These are phyloP conservation scores for Luehdorfia chinensis DNA, from an alignment of 1,140 invertebrate species.

Conservation along the genomic window DNA sequence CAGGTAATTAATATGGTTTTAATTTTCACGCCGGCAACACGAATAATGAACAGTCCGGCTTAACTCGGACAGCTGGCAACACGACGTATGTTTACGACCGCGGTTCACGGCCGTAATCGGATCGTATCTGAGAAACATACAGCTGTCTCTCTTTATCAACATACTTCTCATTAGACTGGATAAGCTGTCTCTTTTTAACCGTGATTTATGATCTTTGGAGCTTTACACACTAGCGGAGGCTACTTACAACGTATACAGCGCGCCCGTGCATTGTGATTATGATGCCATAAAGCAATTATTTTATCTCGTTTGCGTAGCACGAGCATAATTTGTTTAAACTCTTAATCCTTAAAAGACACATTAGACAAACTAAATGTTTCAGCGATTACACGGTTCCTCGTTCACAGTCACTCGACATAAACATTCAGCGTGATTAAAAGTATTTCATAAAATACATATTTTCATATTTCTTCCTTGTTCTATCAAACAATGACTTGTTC, in stretches of 20 bases:
- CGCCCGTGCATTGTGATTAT: constrained; percentile 46
- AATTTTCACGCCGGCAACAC: background rate
- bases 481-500: too few relatives aligned
- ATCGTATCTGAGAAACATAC: constrained; percentile 18
- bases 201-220: constrained; percentile 50
- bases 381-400: too few relatives aligned
- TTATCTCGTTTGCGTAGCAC: constrained; percentile 32
- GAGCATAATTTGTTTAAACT: constrained; percentile 14
- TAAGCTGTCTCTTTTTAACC: constrained; percentile 28
- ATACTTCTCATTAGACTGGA: background rate
- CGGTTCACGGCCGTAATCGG: constrained; percentile 34
- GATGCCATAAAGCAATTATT: constrained; percentile 55
- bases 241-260: constrained; percentile 39
- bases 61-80: constrained; percentile 13
- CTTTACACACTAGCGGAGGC: constrained; percentile 38
- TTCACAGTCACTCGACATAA: too few relatives aligned
- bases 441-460: too few relatives aligned
- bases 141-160: constrained; percentile 25
- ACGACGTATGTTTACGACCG: constrained; percentile 31
- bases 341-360: constrained; percentile 19
- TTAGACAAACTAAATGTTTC: too few relatives aligned
- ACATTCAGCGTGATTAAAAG: too few relatives aligned
- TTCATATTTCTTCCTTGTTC: too few relatives aligned
- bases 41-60: background rate
- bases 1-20: constrained; percentile 7